phyloP scores from a whole-genome alignment of 2,888 invertebrate species.

The Uropetala carovei region DNA sequence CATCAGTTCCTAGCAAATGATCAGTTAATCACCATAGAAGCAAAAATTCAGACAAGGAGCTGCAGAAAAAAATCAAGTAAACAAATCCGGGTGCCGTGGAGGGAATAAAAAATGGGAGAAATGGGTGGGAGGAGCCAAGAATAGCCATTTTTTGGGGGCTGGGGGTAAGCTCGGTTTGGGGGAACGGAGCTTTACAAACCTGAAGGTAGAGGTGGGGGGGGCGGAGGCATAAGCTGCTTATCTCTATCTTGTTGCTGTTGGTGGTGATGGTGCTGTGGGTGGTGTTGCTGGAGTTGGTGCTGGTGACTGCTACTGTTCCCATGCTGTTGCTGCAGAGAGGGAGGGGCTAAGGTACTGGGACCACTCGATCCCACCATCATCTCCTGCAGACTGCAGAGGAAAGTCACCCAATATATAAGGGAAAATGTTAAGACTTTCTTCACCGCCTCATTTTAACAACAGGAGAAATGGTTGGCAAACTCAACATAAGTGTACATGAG shows the following conservation, averaged over 20 bases:
- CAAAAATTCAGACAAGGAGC: constrained; percentile 51
- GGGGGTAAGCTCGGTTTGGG: neutral
- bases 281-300: constrained; percentile 58
- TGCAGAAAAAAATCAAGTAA: constrained; percentile 33
- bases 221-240: constrained; percentile 70
- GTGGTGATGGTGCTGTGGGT: constrained; percentile 33
- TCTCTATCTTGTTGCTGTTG: constrained; percentile 67
- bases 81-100: constrained; percentile 5
- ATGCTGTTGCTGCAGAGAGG: constrained; percentile 35
- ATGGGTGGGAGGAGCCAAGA: neutral
- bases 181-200: constrained; percentile 69
- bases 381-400: constrained; percentile 50
- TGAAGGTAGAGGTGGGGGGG: constrained; percentile 69
- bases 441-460: neutral
- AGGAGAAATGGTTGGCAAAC: neutral
- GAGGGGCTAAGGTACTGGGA: constrained; percentile 39
- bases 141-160: neutral
- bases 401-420: constrained; percentile 7
- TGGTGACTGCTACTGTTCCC: constrained; percentile 33
- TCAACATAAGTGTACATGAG: neutral
- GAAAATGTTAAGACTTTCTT: neutral
- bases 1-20: neutral
- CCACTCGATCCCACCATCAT: constrained; percentile 43
- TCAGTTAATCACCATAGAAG: constrained; percentile 56
- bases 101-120: neutral